phyloP scores from a whole-genome alignment of 2,113 vertebrate species.

The Malaclemys terrapin region DNA sequence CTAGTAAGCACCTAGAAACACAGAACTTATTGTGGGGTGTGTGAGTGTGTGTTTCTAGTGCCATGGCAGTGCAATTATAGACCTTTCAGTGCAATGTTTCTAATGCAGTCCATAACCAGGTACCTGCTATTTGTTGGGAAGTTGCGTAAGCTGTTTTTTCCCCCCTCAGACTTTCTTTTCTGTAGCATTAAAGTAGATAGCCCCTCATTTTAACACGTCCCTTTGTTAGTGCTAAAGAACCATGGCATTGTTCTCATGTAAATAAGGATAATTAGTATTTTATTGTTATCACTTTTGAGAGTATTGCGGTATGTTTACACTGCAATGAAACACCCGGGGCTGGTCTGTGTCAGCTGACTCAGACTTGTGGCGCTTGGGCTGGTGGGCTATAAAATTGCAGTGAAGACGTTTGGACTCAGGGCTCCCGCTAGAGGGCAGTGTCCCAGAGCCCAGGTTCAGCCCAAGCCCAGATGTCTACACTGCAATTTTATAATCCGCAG shows the following conservation, averaged over 20 bases:
- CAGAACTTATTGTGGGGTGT: constrained; percentile 33
- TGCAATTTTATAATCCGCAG: background rate
- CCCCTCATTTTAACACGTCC: background rate
- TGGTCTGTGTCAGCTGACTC: too few species aligned
- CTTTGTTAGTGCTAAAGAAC: background rate
- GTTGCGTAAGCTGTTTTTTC: background rate
- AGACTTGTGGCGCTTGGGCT: too few species aligned
- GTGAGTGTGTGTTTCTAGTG: constrained; percentile 21
- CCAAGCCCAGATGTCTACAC: background rate
- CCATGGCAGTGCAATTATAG: constrained; percentile 52
- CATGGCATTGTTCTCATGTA: background rate
- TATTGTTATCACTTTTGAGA: too few species aligned
- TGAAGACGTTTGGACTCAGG: too few species aligned
- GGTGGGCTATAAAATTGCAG: too few species aligned
- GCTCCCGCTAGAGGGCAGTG: too few species aligned
- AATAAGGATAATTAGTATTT: background rate
- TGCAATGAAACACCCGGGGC: too few species aligned
- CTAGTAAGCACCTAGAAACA: constrained; percentile 45
- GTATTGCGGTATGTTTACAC: too few species aligned
- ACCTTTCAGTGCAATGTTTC: constrained; percentile 24
- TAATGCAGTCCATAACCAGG: background rate
- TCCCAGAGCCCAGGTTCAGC: background rate
- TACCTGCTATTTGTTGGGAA: constrained; percentile 5
- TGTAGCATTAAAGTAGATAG: background rate
- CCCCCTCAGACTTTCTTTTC: background rate